Conservation (phyloP, 2,113 vertebrate genomes). For the Lepisosteus osseus region DNA sequence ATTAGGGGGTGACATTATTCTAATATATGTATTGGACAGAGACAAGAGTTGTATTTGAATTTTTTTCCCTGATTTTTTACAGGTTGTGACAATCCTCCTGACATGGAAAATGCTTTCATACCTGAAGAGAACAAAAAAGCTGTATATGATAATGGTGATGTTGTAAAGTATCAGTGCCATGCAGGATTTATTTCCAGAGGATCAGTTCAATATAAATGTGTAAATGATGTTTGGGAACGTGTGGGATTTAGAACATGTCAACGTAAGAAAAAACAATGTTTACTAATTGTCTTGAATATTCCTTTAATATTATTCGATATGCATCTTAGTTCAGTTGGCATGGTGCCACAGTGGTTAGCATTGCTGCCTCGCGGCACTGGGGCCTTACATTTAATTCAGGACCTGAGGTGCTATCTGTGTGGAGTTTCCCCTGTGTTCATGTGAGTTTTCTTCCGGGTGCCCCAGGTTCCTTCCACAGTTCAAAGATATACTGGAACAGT, state of each 20-base stretch:
- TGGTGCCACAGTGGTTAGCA: too few species aligned
- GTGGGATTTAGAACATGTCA: conserved; percentile 20
- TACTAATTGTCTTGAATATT: not conserved
- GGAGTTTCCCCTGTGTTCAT: too few species aligned
- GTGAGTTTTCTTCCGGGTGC: too few species aligned
- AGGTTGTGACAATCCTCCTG: conserved; percentile 44
- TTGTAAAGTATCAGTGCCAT: conserved; percentile 46
- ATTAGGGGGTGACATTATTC: not conserved
- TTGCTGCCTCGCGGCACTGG: too few species aligned
- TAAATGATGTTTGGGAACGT: conserved; percentile 4
- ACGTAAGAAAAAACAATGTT: conserved; percentile 41
- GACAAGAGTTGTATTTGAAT: not conserved
- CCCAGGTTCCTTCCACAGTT: too few species aligned
- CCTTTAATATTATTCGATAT: not conserved
- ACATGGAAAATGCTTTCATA: conserved; percentile 15
- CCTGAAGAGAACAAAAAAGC: not conserved
- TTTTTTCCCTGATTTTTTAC: not conserved
- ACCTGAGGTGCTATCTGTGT: too few species aligned
- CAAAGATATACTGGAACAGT: too few species aligned
- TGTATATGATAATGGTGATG: not conserved
- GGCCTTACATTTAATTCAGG: too few species aligned
- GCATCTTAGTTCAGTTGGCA: not conserved
- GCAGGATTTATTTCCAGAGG: conserved; percentile 43
- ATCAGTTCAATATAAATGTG: conserved; percentile 44
- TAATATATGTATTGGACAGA: not conserved